These are phyloP conservation scores for Brachirus orientalis DNA, from an alignment of 2,113 vertebrate genomes.

Conservation along the genomic window DNA sequence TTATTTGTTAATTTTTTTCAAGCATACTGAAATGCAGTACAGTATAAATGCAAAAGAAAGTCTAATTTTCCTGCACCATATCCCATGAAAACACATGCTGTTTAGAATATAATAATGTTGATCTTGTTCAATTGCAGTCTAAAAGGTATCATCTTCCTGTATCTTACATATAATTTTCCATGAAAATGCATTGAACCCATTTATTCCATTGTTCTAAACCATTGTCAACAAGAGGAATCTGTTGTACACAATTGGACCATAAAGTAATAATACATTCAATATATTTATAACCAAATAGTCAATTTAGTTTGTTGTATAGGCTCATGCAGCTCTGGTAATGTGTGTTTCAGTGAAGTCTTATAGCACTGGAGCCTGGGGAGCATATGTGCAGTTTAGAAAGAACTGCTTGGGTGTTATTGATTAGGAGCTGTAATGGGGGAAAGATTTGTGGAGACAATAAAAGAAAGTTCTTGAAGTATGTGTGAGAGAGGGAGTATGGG, in stretches of 20 bases:
- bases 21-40: too few relatives aligned
- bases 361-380: conserved; percentile 23
- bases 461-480: conserved; percentile 25
- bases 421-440: conserved; percentile 49
- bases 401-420: conserved; percentile 69
- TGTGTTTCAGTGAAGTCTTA: conserved; percentile 34
- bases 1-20: too few relatives aligned
- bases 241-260: conserved; percentile 41
- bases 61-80: too few relatives aligned
- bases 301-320: conserved; percentile 50
- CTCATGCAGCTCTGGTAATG: conserved; percentile 45
- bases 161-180: conserved; percentile 11
- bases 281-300: conserved; percentile 63
- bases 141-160: background rate
- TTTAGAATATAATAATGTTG: background rate
- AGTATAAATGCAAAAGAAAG: too few relatives aligned
- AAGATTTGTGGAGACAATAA: conserved; percentile 58
- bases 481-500: background rate
- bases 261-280: conserved; percentile 64
- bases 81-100: background rate
- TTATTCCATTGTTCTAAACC: conserved; percentile 31
- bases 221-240: conserved; percentile 52
- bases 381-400: conserved; percentile 59
- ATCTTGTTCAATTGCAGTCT: background rate
- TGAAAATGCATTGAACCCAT: conserved; percentile 20